Evolutionary conservation across 2,888 invertebrate species (phyloP).

Genomic region (Mythimna impura): DNA sequence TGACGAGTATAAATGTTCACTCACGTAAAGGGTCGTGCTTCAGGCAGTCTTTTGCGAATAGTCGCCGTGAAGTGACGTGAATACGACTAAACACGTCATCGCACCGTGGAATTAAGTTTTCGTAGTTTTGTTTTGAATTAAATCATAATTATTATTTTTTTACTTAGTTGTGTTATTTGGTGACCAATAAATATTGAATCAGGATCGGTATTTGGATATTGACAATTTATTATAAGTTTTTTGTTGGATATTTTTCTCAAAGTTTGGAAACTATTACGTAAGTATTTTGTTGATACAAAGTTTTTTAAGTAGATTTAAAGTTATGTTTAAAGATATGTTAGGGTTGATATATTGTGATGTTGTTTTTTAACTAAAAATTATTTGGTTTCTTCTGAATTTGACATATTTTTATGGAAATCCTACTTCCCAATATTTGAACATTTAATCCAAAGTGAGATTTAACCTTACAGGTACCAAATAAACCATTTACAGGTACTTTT

Average conservation of each 20-base stretch:
- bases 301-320: not conserved
- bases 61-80: constrained; percentile 36
- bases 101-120: constrained; percentile 24
- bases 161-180: not conserved
- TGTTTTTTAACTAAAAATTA: not conserved
- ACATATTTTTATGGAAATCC: not conserved
- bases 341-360: not conserved
- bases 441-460: too few relatives aligned
- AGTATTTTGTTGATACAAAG: not conserved
- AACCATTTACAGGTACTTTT: too few relatives aligned
- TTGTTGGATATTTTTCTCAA: not conserved
- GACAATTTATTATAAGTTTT: not conserved
- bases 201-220: not conserved
- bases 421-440: not conserved
- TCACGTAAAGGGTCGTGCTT: constrained; percentile 24
- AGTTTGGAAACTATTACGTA: not conserved
- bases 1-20: constrained; percentile 4
- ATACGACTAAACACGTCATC: not conserved
- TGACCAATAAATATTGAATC: not conserved
- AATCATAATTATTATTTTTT: not conserved
- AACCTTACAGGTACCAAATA: too few relatives aligned
- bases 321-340: too few relatives aligned
- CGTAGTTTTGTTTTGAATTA: not conserved
- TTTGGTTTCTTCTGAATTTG: too few relatives aligned
- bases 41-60: constrained; percentile 37